Conservation (phyloP, 2,888 invertebrate genomes). For the Rotaria macrura region DNA sequence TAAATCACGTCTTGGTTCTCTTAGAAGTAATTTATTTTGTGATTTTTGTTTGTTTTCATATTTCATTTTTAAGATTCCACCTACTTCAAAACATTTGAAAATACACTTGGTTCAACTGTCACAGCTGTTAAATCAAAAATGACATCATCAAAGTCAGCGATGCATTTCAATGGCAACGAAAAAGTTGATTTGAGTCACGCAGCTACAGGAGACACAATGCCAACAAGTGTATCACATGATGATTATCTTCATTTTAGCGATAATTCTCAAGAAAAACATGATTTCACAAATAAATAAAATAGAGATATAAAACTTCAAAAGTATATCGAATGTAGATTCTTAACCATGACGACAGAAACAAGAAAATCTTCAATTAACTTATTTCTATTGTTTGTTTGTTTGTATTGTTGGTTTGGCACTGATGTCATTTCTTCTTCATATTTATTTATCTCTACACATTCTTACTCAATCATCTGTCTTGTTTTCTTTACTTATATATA, state of each 20-base stretch:
- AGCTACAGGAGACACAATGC: not conserved
- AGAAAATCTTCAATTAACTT: too few species aligned
- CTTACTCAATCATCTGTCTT: not conserved
- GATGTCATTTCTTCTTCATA: not conserved
- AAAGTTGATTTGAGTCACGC: not conserved
- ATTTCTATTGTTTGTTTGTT: too few species aligned
- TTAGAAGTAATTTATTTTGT: not conserved
- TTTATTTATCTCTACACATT: not conserved
- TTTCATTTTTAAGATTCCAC: not conserved
- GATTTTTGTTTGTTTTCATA: not conserved
- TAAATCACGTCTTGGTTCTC: slow-evolving; percentile 27
- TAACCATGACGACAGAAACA: too few species aligned
- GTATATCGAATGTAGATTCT: not conserved
- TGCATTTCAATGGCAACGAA: not conserved
- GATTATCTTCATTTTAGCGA: not conserved
- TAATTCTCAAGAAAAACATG: not conserved
- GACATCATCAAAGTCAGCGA: not conserved
- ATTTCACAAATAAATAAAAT: not conserved
- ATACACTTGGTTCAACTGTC: slow-evolving; percentile 24
- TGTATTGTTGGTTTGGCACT: too few species aligned
- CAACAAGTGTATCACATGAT: not conserved
- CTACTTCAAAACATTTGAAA: slow-evolving; percentile 29
- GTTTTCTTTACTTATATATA: not conserved
- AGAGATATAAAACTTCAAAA: not conserved
- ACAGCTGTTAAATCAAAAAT: slow-evolving; percentile 19